A percentile compares a stretch with the other conserved stretches of the same genome.
These are phyloP conservation scores for Seira sanloemensis DNA, from an alignment of 2,888 invertebrate genomes.

Conservation along the genomic window DNA sequence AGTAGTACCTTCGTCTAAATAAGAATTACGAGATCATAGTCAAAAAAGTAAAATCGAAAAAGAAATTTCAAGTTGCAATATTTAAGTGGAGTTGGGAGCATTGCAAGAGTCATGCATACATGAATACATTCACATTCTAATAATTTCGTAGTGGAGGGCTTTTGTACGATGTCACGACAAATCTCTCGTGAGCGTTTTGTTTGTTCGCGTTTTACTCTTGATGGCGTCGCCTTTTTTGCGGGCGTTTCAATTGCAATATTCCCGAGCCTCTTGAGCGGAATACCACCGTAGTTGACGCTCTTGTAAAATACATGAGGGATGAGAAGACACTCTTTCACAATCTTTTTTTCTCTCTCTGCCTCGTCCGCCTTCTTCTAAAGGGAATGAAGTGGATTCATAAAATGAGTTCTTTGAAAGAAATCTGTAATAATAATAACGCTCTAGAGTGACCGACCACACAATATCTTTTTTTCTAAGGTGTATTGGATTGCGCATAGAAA, in stretches of 20 bases:
- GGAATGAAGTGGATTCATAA: constrained; percentile 27
- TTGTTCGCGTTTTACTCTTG: not conserved
- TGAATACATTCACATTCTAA: not conserved
- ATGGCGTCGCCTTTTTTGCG: constrained; percentile 18
- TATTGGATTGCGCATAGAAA: no score
- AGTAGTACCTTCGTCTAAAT: not conserved
- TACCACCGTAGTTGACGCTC: constrained; percentile 30
- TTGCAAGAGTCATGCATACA: not conserved
- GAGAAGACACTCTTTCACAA: not conserved
- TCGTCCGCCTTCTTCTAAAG: constrained; percentile 22
- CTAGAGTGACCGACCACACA: constrained; percentile 45
- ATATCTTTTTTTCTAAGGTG: constrained; percentile 32
- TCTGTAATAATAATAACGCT: constrained; percentile 45
- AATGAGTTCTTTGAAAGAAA: constrained; percentile 51
- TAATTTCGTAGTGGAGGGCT: constrained; percentile 8
- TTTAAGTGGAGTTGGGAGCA: constrained; percentile 10
- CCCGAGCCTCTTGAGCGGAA: constrained; percentile 35
- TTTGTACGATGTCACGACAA: constrained; percentile 51
- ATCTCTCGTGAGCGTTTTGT: constrained; percentile 11
- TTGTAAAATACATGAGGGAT: constrained; percentile 30
- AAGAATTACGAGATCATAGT: constrained; percentile 53
- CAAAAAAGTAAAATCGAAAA: no score
- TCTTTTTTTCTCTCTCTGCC: no score
- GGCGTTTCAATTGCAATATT: constrained; percentile 30
- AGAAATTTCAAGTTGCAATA: constrained; percentile 31